These are phyloP conservation scores for Bombus ignitus DNA, from an alignment of 1,140 invertebrate genomes.

Conservation along the genomic window DNA sequence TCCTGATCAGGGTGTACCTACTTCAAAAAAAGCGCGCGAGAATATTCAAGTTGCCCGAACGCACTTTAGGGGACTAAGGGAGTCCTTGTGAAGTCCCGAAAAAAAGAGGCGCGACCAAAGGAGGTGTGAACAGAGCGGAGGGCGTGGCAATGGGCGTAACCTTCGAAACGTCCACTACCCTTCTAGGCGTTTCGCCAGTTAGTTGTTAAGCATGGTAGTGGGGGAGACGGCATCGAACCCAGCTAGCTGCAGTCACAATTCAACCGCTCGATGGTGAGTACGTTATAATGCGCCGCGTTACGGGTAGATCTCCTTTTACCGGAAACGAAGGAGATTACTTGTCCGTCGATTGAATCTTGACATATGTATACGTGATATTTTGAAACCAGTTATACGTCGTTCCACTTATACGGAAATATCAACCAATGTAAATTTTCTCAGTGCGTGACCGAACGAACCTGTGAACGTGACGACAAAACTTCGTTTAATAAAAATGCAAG, in stretches of 20 bases:
- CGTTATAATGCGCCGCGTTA: constrained; percentile 59
- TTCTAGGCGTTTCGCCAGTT: not conserved
- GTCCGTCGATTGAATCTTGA: constrained; percentile 22
- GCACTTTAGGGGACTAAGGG: no score
- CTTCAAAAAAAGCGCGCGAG: constrained; percentile 8
- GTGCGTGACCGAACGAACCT: not conserved
- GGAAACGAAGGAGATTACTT: constrained; percentile 43
- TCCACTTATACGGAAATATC: not conserved
- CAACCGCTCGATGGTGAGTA: constrained; percentile 71
- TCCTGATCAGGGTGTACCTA: not conserved
- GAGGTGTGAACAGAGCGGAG: not conserved
- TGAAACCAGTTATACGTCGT: not conserved
- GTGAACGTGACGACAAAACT: not conserved
- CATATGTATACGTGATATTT: constrained; percentile 29
- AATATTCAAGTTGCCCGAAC: not conserved
- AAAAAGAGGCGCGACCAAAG: constrained; percentile 26
- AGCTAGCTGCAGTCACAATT: constrained; percentile 74
- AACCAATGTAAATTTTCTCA: not conserved
- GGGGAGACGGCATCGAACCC: constrained; percentile 57
- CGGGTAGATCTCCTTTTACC: constrained; percentile 56
- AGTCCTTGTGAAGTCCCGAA: constrained; percentile 5
- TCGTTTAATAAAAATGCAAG: not conserved
- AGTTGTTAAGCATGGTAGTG: constrained; percentile 31
- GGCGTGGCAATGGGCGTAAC: constrained; percentile 28
- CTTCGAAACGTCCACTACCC: not conserved